Evolutionary conservation across 2,113 vertebrate species (phyloP), one percentile per base, ranked within the genome.

Genomic region (Camelus bactrianus): DNA sequence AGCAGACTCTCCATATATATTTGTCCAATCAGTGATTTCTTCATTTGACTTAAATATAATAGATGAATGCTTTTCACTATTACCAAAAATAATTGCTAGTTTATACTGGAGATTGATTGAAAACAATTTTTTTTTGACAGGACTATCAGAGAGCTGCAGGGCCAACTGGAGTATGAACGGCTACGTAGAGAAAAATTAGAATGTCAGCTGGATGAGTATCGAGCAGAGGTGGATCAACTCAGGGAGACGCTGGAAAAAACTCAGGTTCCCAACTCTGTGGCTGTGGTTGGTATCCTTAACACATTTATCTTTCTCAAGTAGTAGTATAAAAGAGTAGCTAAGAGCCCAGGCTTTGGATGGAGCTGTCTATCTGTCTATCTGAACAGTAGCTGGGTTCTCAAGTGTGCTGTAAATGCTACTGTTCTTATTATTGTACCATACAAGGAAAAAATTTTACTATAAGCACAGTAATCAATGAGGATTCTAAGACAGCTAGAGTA

Each of bases 131-230:
- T 46, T 96, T 96, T 95, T 58, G 77, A 42, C 96, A 99, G 99
- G 95, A 93, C 88, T 35, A 72, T 98, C 92, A 97, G 88, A 87
- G 99, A 99, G 54, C 97, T 99, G 54, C 97, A 98, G 72, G 97
- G 28, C 0, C 99, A 99, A 93, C 97, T 99, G 77, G 98, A 98
- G 20, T 98, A 98, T 0, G 99, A 99, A 69, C 98, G 98, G 15
- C 50, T 99, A 30, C 98, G 98, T 10, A 92, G 99, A 95, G 99
- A 99, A 97, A 98, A 98, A 92, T 97, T 99, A 97, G 99, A 99
- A 95, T 97, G 97, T 70, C 98, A 99, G 77, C 95, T 99, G 98
- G 99, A 99, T 80, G 98, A 98, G 1, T 98, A 6, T 92, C 97
- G 98, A 22, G 98, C 98, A 15, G 97, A 99, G 90, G 98, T 99